Conservation (phyloP, 1,140 invertebrate genomes). For the Oreohelix idahoensis region DNA sequence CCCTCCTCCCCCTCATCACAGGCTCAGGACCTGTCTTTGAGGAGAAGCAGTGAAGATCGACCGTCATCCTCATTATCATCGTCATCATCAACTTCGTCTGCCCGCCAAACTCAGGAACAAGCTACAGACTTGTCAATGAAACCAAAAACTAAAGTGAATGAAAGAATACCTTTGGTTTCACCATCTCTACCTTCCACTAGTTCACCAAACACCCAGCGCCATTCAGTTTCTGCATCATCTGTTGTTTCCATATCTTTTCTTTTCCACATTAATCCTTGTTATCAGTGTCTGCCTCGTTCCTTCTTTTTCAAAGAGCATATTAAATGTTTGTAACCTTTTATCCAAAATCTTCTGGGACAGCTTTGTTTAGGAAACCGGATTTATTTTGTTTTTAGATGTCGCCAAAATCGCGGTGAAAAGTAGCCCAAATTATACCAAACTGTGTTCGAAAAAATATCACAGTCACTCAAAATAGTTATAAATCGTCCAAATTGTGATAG, state of each 20-base stretch:
- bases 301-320: constrained; percentile 64
- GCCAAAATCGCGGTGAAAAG: background rate
- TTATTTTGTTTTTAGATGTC: background rate
- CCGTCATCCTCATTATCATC: constrained; percentile 28
- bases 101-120: constrained; percentile 55
- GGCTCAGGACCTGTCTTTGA: constrained; percentile 43
- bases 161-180: background rate
- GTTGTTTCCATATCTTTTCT: too few relatives aligned
- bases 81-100: constrained; percentile 38
- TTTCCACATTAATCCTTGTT: constrained; percentile 28
- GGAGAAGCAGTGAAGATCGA: constrained; percentile 35
- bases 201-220: background rate
- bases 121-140: constrained; percentile 65
- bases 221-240: background rate
- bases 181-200: background rate
- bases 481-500: background rate
- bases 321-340: constrained; percentile 65
- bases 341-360: constrained; percentile 53
- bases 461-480: too few relatives aligned
- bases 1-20: constrained; percentile 14
- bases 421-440: too few relatives aligned
- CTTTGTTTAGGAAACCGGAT: background rate
- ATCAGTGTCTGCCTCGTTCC: constrained; percentile 52
- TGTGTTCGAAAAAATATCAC: too few relatives aligned
- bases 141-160: constrained; percentile 42